These are phyloP conservation scores for Chaetodon auriga DNA, from an alignment of 2,113 vertebrate species.

Conservation along the genomic window DNA sequence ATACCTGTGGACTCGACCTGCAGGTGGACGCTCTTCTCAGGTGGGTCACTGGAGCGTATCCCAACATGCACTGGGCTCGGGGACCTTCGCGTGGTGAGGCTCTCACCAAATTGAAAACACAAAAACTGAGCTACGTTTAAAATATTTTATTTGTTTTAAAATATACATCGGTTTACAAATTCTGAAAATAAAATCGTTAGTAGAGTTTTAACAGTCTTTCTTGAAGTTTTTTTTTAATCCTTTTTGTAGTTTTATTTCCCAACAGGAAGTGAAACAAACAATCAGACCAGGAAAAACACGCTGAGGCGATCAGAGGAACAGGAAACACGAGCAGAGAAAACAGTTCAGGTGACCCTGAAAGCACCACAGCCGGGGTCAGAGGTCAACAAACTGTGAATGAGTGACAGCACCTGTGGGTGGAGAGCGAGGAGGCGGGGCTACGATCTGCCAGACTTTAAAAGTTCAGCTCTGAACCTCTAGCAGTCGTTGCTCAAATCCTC, in stretches of 20 bases:
- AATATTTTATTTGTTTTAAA: slow-evolving; percentile 99
- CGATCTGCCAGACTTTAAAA: slow-evolving; percentile 28
- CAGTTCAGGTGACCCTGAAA: slow-evolving; percentile 14
- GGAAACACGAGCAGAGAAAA: slow-evolving; percentile 10
- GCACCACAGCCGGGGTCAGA: slow-evolving; percentile 36
- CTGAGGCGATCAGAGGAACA: background rate
- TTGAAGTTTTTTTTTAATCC: slow-evolving; percentile 20
- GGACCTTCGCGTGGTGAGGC: background rate
- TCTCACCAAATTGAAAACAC: background rate
- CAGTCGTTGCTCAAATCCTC: background rate
- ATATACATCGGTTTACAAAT: slow-evolving; percentile 94
- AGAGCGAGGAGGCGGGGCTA: slow-evolving; percentile 7
- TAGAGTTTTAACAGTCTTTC: slow-evolving; percentile 91
- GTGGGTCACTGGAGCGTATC: background rate
- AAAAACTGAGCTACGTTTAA: slow-evolving; percentile 79
- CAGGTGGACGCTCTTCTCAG: background rate
- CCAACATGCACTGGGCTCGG: background rate
- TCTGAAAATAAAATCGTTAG: slow-evolving; percentile 89
- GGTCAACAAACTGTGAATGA: slow-evolving; percentile 19
- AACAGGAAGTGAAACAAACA: slow-evolving; percentile 65
- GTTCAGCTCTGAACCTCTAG: background rate
- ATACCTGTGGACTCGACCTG: background rate
- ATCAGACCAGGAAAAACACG: slow-evolving; percentile 7
- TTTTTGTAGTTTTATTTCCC: slow-evolving; percentile 81
- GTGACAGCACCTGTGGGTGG: slow-evolving; percentile 26